Conservation (phyloP, 2,888 invertebrate genomes). For the Scaptomyza reducta region DNA sequence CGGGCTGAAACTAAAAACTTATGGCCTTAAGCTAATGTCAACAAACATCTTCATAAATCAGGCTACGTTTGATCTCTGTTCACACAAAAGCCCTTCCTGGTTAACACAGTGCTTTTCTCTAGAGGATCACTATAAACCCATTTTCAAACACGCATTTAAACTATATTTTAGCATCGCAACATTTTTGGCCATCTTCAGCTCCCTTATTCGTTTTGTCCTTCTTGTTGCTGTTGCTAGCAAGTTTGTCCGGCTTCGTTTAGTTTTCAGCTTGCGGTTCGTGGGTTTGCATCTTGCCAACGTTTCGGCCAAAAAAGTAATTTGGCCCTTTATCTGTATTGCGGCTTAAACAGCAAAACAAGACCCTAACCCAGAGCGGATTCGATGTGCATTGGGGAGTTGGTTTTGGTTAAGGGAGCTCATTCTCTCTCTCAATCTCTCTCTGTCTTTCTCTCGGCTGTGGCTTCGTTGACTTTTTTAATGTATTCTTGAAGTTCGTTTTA, state of each 20-base stretch:
- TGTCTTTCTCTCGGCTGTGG: neutral
- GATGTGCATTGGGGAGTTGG: slow-evolving; percentile 33
- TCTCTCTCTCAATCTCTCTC: neutral
- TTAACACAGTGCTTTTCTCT: slow-evolving; percentile 47
- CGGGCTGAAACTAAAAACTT: slow-evolving; percentile 7
- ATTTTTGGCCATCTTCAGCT: slow-evolving; percentile 23
- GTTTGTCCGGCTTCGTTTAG: slow-evolving; percentile 60
- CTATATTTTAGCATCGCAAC: slow-evolving; percentile 41
- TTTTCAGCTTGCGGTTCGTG: slow-evolving; percentile 69
- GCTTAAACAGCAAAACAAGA: slow-evolving; percentile 68
- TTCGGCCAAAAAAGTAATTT: slow-evolving; percentile 80
- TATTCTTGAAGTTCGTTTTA: too few species aligned
- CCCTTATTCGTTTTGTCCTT: neutral
- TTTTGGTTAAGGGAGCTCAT: slow-evolving; percentile 9
- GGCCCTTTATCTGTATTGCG: slow-evolving; percentile 78
- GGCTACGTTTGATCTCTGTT: slow-evolving; percentile 42
- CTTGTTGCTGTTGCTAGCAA: slow-evolving; percentile 8
- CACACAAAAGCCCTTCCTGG: slow-evolving; percentile 2
- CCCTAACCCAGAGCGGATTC: slow-evolving; percentile 25
- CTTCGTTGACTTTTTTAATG: neutral
- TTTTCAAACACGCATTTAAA: slow-evolving; percentile 55
- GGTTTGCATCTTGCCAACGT: slow-evolving; percentile 60
- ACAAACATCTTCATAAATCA: slow-evolving; percentile 60
- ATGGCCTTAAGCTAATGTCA: slow-evolving; percentile 36
- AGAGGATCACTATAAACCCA: slow-evolving; percentile 68